phyloP scores from a whole-genome alignment of 2,888 invertebrate species.

The Tinea pellionella region DNA sequence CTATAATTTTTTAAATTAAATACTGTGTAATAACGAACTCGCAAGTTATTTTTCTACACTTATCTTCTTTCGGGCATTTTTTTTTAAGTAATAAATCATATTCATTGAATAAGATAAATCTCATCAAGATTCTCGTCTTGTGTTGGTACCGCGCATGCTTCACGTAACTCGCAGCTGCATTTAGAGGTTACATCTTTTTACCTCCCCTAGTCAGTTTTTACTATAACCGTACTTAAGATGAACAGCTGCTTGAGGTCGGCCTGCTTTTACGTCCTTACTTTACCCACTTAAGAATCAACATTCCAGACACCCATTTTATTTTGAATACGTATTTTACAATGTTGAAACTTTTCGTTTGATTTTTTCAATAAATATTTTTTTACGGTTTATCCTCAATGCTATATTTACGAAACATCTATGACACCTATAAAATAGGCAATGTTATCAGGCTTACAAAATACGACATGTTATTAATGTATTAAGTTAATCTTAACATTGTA shows the following conservation, averaged over 20 bases:
- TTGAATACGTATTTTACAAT: background rate
- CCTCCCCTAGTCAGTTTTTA: slow-evolving; percentile 8
- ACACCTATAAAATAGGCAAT: background rate
- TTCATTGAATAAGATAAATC: background rate
- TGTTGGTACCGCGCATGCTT: background rate
- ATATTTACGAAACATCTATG: background rate
- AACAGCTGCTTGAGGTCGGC: slow-evolving; percentile 38
- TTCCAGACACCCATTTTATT: background rate
- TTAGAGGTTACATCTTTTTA: slow-evolving; percentile 4
- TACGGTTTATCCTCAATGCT: background rate
- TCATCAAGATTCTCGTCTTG: background rate
- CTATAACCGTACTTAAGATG: slow-evolving; percentile 29
- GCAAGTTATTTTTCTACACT: background rate
- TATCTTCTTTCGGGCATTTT: background rate
- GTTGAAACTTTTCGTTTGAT: background rate
- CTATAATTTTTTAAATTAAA: too few relatives aligned
- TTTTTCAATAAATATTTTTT: background rate
- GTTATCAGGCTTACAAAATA: background rate
- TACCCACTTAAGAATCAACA: background rate
- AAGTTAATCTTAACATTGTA: background rate
- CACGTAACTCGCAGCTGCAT: background rate
- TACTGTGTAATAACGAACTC: too few relatives aligned
- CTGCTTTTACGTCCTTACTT: background rate
- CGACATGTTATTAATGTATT: background rate
- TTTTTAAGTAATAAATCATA: background rate